These are phyloP conservation scores for Periophthalmodon schlosseri DNA, from an alignment of 2,113 vertebrate species.

Conservation along the genomic window DNA sequence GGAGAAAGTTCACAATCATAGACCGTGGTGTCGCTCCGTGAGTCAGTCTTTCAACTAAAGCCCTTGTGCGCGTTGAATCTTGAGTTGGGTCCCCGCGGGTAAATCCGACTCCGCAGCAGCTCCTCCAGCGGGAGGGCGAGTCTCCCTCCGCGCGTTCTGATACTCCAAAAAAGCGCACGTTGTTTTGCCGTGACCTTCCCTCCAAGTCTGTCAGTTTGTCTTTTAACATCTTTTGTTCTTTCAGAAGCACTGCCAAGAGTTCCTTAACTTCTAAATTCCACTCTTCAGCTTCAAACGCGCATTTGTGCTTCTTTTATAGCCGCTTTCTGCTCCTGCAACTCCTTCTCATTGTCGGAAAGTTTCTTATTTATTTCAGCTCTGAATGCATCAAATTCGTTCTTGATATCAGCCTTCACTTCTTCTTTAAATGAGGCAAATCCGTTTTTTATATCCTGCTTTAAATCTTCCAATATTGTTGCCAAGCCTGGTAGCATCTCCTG, in stretches of 20 bases:
- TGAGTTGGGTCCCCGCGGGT: not conserved
- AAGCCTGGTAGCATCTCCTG: not conserved
- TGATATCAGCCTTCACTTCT: no score
- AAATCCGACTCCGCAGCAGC: not conserved
- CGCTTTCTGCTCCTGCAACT: not conserved
- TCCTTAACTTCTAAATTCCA: not conserved
- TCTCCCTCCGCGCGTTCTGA: not conserved
- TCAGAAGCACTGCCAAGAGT: not conserved
- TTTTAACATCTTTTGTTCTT: no score
- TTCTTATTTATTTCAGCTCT: no score
- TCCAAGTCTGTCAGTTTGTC: not conserved
- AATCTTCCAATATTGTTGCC: not conserved
- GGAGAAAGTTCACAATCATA: no score
- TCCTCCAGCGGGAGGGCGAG: not conserved
- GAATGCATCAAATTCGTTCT: no score
- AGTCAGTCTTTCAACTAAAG: no score
- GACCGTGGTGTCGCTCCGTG: no score
- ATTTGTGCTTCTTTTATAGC: not conserved
- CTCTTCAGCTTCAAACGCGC: not conserved
- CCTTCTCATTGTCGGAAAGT: no score
- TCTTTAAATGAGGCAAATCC: not conserved
- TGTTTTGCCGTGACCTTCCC: not conserved
- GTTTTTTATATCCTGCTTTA: not conserved
- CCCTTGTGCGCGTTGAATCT: not conserved
- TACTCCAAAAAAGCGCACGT: not conserved